Base-by-base conservation (phyloP, 2,888 invertebrate species). In the Lasioglossum calceatum region DNA sequence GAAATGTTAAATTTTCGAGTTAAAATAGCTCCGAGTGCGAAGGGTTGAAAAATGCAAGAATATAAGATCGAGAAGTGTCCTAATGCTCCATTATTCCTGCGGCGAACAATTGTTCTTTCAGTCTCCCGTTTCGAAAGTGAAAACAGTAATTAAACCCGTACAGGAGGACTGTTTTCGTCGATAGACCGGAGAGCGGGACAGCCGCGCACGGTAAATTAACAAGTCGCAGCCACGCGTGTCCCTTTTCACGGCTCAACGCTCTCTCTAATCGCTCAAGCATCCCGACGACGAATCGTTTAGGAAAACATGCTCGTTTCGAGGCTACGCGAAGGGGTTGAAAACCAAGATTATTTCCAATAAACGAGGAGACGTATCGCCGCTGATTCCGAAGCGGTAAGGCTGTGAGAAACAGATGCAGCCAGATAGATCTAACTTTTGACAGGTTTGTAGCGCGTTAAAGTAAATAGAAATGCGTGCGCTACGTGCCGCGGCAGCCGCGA, bases 401-500 rank as follows among this genome's bases (percentile, higher is more conserved):
- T 36, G 70, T 14, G 39, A 58, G 80, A 32, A 64, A 72, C 76
- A 72, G 81, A 70, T 78, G 81, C 61, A 58, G 64, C 81, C 72
- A 54, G 81, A 50, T 19, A 47, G 70, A 32, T 74, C 54, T 42
- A 58, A 27, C 50, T 75, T 84, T 81, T 77, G 75, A 58, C 77
- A 70, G 44, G 80, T 78, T 47, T 42, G 36, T 19, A 8, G 36
- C 42, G 77, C 80, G 70, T 61, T 81, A 88, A 89, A 90, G 89
- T 88, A 92, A 93, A 93, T 88, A 93, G 87, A 75, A 81, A 82
- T 84, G 87, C 81, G 89, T 75, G 90, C 76, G 90, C 89, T 91
- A 92, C 85, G 87, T 79, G 87, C 47, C 73, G 84, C 78, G 82
- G 83, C 94, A 93, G 93, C 93, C 94, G 94, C 88, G 88, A 92